Evolutionary conservation across 2,888 invertebrate genomes (phyloP).

Genomic region (Pollenia amentaria): DNA sequence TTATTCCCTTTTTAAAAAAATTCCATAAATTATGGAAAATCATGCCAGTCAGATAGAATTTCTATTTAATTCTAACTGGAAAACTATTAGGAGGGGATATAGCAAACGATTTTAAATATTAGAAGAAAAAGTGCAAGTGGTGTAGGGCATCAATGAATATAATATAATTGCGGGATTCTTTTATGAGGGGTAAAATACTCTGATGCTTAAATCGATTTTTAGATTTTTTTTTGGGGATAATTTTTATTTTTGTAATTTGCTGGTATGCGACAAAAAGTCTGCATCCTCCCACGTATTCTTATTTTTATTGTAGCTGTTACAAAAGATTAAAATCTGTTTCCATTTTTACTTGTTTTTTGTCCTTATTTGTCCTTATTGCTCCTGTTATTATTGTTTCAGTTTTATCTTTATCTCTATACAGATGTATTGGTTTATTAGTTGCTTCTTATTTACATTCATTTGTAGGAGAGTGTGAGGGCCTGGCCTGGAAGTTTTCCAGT

Average conservation of each 20-base stretch:
- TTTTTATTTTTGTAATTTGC: not conserved
- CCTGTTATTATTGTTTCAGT: not conserved
- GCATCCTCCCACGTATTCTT: not conserved
- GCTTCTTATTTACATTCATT: not conserved
- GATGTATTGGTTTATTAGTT: not conserved
- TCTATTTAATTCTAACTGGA: too few relatives aligned
- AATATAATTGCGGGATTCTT: not conserved
- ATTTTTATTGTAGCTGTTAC: constrained; percentile 17
- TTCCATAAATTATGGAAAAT: too few relatives aligned
- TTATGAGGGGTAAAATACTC: not conserved
- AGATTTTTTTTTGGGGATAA: not conserved
- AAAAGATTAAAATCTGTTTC: constrained; percentile 57
- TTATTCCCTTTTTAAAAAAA: too few relatives aligned
- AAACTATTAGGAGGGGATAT: too few relatives aligned
- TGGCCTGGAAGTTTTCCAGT: not conserved
- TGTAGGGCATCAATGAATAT: not conserved
- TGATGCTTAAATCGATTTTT: constrained; percentile 25
- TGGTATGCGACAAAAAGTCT: not conserved
- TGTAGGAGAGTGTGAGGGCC: too few relatives aligned
- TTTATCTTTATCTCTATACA: not conserved
- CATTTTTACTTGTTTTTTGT: constrained; percentile 2
- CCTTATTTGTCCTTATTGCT: constrained; percentile 18
- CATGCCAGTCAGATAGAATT: too few relatives aligned
- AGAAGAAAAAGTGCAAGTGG: too few relatives aligned
- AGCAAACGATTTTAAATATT: too few relatives aligned